Percentiles rank a stretch among this genome's conserved stretches.
These are phyloP conservation scores for Caretta caretta DNA, from an alignment of 2,113 vertebrate genomes.

Conservation along the genomic window DNA sequence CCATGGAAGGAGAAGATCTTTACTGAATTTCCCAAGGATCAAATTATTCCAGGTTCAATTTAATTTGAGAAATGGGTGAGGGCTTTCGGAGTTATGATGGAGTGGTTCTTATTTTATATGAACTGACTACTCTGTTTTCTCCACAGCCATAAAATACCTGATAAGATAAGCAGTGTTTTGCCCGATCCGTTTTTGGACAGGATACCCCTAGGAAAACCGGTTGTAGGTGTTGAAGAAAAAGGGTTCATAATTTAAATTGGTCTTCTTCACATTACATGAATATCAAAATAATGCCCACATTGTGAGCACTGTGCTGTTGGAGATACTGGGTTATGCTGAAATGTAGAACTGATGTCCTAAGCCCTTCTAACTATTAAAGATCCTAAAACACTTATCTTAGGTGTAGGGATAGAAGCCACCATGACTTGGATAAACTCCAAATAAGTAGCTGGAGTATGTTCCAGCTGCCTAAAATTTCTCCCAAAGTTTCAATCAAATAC, in stretches of 20 bases:
- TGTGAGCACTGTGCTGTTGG: background rate
- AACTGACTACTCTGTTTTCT: background rate
- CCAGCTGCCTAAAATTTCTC: background rate
- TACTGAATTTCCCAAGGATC: background rate
- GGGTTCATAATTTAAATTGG: background rate
- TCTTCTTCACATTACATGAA: background rate
- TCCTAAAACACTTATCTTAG: background rate
- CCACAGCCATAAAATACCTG: background rate
- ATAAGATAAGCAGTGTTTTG: background rate
- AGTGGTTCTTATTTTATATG: background rate
- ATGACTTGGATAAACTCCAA: background rate
- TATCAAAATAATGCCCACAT: background rate
- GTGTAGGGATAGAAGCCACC: no score
- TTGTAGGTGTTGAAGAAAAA: background rate
- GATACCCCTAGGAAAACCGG: background rate
- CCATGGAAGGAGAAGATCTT: background rate
- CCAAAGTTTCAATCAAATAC: background rate
- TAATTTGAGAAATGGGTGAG: background rate
- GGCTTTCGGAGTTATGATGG: background rate
- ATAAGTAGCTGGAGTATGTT: background rate
- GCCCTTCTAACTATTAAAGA: background rate
- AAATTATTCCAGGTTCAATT: background rate
- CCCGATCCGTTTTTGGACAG: background rate
- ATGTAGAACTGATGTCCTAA: background rate
- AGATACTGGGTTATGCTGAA: background rate